These are phyloP conservation scores for Hippoglossus hippoglossus DNA, from an alignment of 2,797 vertebrate genomes.

Conservation along the genomic window DNA sequence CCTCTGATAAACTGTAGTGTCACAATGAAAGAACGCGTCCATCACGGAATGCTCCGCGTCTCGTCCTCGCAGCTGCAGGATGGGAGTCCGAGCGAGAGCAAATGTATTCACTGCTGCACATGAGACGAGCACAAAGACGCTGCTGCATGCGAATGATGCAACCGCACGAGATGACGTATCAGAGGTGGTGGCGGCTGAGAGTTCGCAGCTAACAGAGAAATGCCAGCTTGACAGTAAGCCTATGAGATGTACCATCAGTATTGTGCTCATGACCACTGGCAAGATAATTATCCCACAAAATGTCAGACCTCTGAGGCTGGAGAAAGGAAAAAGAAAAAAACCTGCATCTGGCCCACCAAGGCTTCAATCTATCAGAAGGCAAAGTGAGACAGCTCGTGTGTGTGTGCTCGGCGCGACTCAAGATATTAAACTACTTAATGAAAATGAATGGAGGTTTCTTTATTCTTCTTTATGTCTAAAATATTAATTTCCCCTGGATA, in stretches of 20 bases:
- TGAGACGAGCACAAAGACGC: slow-evolving; percentile 16
- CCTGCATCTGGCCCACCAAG: slow-evolving; percentile 56
- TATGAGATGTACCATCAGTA: slow-evolving; percentile 64
- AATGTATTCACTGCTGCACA: slow-evolving; percentile 22
- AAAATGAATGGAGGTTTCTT: slow-evolving; percentile 9
- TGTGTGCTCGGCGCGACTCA: not conserved
- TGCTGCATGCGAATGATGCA: slow-evolving; percentile 61
- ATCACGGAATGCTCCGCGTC: slow-evolving; percentile 29
- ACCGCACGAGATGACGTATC: slow-evolving; percentile 58
- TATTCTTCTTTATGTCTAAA: slow-evolving; percentile 29
- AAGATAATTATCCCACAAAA: slow-evolving; percentile 77
- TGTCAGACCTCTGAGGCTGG: slow-evolving; percentile 66
- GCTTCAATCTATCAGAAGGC: slow-evolving; percentile 65
- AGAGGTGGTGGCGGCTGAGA: slow-evolving; percentile 35
- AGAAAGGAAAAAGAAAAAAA: slow-evolving; percentile 24
- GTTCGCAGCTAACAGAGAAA: slow-evolving; percentile 63
- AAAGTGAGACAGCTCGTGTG: slow-evolving; percentile 26
- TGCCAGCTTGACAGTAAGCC: slow-evolving; percentile 69
- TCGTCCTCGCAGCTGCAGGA: slow-evolving; percentile 27
- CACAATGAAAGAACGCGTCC: slow-evolving; percentile 41
- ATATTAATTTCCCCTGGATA: slow-evolving; percentile 49
- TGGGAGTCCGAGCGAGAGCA: slow-evolving; percentile 21
- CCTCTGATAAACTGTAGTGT: slow-evolving; percentile 62
- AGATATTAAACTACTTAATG: slow-evolving; percentile 36
- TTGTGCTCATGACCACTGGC: slow-evolving; percentile 74